Base-by-base conservation (phyloP, 1,140 invertebrate genomes). In the Tetragnatha versicolor region DNA sequence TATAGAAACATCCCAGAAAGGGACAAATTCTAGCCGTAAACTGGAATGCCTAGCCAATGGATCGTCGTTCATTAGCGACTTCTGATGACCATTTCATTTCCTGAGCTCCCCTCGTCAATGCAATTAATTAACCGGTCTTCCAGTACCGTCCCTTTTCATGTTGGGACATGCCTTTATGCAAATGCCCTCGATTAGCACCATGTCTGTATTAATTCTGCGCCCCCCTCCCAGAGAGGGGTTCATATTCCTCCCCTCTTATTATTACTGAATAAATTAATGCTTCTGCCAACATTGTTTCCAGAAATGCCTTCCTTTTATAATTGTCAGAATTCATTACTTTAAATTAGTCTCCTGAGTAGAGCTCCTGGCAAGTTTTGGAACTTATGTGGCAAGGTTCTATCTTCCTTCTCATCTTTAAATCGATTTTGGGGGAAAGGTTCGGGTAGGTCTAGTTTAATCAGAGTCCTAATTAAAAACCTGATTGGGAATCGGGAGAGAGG, bases 261-360 rank as follows among this genome's bases (percentile, higher is more conserved):
- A 65, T 65, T 65, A 22, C 61, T 65, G 61, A 65, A 65, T 65
- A 45, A 65, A 65, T 65, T 65, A 65, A 65, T 65, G 61, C 27
- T 29, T n/a, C 55, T 17, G 35, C 61, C 27, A 45, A 33, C 61
- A 42, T 39, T 39, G 39, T 33, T 20, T 42, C 10, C 2, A 25
- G n/a, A n/a, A 25, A 37, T 37, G 17, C 22, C 35, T 39, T n/a
- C 61, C 39, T 39, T 39, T 65, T 65, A 42, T 65, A 65, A 65
- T 65, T 65, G 61, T 65, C 29, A 37, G 61, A 65, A 65, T 65
- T 65, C 61, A 65, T 65, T 65, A 65, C 37, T 65, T 42, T 65
- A 45, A 65, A 65, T 65, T 17, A 45, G 61, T 42, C 61, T 42
- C 25, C 25, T 9, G 39, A 25, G 39, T n/a, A n/a, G n/a, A n/a